Base-by-base conservation (phyloP, 2,113 vertebrate species). In the Mesoclemmys tuberculata region DNA sequence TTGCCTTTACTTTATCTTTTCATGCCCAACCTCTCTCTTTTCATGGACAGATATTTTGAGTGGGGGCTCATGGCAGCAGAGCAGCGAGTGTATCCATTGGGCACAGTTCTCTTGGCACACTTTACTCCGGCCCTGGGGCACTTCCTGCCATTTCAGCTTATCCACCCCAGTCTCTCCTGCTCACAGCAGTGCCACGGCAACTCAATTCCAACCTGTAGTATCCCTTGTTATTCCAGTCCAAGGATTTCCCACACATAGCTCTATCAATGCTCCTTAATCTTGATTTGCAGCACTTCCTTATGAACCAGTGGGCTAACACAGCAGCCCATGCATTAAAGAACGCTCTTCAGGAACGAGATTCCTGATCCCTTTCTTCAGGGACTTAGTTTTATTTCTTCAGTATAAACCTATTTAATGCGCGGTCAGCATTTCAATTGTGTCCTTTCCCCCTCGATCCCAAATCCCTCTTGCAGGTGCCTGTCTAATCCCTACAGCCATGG, bases 1-100 rank as follows among this genome's bases (percentile, higher is more conserved):
- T 26, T 79, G 68, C 61, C 61, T 44, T 10, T 87, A 75, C 52
- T 85, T 90, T 82, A 24, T 0, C 0, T 8, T 87, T n/a, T 74
- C 1, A 0, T 58, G 44, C 49, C 2, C n/a, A 35, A 7, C 6
- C 35, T 52, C 21, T 5, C 24, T 9, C 27, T 11, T 48, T 29
- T 49, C 24, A 4, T 14, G 29, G 71, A 56, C 26, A 55, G 22
- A 26, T 74, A 38, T n/a, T 21, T 22, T 9, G 38, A 38, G 71
- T 44, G 71, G 71, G 38, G 24, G 24, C 41, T 44, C 38, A 12
- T 6, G 71, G 12, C 41, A 29, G 14, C 49, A 29, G 68, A 46
- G 24, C 68, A 44, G 31, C 10, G 27, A 49, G 41, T 9, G 18
- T 19, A n/a, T 38, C 21, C 9, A 10, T n/a, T 71, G 35, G 18